Percentiles rank a stretch among this genome's conserved stretches.
phyloP scores from a whole-genome alignment of 2,888 invertebrate genomes.

The Parnassius glacialis region DNA sequence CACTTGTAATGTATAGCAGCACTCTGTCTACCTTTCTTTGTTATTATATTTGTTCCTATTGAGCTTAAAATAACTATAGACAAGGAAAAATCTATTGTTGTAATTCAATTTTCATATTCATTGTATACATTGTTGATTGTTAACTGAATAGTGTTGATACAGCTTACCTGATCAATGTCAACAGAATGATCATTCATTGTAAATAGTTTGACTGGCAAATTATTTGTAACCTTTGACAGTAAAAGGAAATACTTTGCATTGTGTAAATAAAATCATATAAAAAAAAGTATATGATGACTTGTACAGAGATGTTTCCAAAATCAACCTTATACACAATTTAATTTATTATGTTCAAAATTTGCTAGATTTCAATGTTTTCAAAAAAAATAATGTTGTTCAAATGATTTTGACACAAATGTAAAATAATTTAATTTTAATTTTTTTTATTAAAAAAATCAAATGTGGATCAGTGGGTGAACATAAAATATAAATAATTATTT shows the following conservation, averaged over 20 bases:
- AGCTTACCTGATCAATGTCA: neutral
- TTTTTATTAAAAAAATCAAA: too few species aligned
- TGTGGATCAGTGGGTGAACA: too few species aligned
- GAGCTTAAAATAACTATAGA: too few species aligned
- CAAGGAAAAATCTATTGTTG: too few species aligned
- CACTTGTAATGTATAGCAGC: too few species aligned
- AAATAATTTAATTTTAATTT: too few species aligned
- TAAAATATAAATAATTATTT: too few species aligned
- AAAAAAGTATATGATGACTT: neutral
- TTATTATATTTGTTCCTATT: too few species aligned
- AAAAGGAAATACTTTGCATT: slow-evolving; percentile 16
- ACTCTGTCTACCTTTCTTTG: too few species aligned
- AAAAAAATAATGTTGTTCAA: slow-evolving; percentile 2
- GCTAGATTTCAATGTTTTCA: neutral
- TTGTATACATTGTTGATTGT: too few species aligned
- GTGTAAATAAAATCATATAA: slow-evolving; percentile 8
- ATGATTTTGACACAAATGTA: slow-evolving; percentile 2
- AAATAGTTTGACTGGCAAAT: slow-evolving; percentile 11
- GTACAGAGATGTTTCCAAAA: slow-evolving; percentile 10
- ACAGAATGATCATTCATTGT: slow-evolving; percentile 1
- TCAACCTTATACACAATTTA: slow-evolving; percentile 3
- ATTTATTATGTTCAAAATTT: slow-evolving; percentile 8
- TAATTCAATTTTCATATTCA: too few species aligned
- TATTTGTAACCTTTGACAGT: slow-evolving; percentile 7
- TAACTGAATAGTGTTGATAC: neutral